phyloP scores from a whole-genome alignment of 64 coral and sea anemone species.

The Catalaphyllia jardinei region DNA sequence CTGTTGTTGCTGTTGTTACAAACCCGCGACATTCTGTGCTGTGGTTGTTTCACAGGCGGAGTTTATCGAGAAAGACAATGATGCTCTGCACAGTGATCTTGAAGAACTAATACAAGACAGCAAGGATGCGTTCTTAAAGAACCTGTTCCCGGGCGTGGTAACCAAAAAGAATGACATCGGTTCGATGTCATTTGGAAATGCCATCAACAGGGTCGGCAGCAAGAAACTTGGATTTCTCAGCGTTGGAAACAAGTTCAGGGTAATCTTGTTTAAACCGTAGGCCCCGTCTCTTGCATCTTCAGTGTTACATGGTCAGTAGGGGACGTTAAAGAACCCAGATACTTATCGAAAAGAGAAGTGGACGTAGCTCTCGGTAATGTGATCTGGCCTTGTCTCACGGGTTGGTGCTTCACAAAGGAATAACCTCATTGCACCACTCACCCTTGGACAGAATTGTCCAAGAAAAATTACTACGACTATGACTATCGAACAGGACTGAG shows the following conservation, averaged over 20 bases:
- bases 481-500: too few species aligned
- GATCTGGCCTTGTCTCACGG: too few species aligned
- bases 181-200: constrained; percentile 46
- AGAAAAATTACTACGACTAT: too few species aligned
- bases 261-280: constrained; percentile 30
- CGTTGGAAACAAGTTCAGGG: constrained; percentile 95
- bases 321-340: too few species aligned
- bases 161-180: constrained; percentile 54
- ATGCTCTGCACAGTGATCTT: constrained; percentile 88
- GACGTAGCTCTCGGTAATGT: too few species aligned
- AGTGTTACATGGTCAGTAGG: too few species aligned
- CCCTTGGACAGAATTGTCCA: too few species aligned
- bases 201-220: constrained; percentile 35
- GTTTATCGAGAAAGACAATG: constrained; percentile 96
- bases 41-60: constrained; percentile 54
- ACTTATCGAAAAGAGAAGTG: too few species aligned
- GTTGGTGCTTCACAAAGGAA: too few species aligned
- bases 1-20: too few species aligned
- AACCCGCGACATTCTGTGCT: not conserved
- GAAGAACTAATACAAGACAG: constrained; percentile 89
- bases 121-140: constrained; percentile 93
- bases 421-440: too few species aligned
- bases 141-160: constrained; percentile 74
- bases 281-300: too few species aligned
- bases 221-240: constrained; percentile 96